These are phyloP conservation scores for Nephrotoma appendiculata DNA, from an alignment of 2,888 invertebrate genomes.

Conservation along the genomic window DNA sequence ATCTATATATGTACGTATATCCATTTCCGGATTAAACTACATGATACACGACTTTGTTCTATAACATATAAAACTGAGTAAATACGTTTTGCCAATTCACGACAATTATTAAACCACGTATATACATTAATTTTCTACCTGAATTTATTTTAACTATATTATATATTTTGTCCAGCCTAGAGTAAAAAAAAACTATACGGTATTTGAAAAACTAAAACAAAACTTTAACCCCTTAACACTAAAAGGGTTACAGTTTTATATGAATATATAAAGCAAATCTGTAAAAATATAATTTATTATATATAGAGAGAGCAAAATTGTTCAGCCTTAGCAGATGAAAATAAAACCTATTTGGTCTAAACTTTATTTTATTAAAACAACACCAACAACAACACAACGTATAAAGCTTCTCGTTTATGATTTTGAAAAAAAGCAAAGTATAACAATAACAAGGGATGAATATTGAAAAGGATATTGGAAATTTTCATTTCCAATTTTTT, in stretches of 20 bases:
- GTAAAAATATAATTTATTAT: neutral
- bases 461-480: neutral
- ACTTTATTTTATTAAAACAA: neutral
- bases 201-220: neutral
- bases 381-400: neutral
- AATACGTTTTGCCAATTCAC: neutral
- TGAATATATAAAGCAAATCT: neutral
- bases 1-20: neutral
- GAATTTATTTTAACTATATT: neutral
- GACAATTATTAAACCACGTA: neutral
- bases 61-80: neutral
- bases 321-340: neutral
- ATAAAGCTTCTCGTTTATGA: neutral
- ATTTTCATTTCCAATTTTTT: neutral
- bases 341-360: neutral
- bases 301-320: neutral
- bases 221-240: neutral
- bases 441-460: neutral
- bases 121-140: neutral
- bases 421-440: neutral
- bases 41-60: neutral
- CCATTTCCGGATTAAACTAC: neutral
- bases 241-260: neutral
- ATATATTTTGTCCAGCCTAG: neutral
- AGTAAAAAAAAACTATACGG: neutral